Evolutionary conservation across 1,140 invertebrate genomes (phyloP), one percentile per base, ranked within the genome.

Genomic region (Apocrypta bakeri): DNA sequence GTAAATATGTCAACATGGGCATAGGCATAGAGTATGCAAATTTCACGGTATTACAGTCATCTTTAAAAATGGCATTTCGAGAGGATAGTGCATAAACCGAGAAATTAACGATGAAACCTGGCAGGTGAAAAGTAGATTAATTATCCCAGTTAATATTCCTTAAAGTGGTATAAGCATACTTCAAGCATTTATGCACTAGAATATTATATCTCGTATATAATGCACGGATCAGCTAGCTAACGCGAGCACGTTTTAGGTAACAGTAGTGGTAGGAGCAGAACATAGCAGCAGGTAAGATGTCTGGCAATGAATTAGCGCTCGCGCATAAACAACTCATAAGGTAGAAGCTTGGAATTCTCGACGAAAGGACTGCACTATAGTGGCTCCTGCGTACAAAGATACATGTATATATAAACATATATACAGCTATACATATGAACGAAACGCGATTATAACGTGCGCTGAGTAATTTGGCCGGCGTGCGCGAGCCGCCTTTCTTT

Each of bases 251-350:
- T 21, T 17, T 17, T n/a, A 6, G 64, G 9, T 4, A 37, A 9
- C 33, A 2, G 33, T 9, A 37, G 33, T 14, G 64, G 11, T n/a
- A 66, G 24, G 7, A 66, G 64, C 9, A 29, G 4, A 29, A 21
- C 64, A n/a, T n/a, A 27, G 8, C 33, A 37, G 0, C 25, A 56
- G 56, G 74, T 76, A 76, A 76, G 74, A 48, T 27, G 17, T 61
- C 31, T 63, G n/a, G 48, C 40, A 80, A 80, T 80, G 27, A 63
- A 80, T 80, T 63, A 80, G 27, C 31, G 69, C 29, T 21, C 31
- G 25, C 40, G 33, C 9, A 37, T 72, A 73, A 80, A 63, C 79
- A 80, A 63, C 21, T 73, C 68, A 40, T 72, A 80, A 63, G 33
- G 8, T 8, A n/a, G 27, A n/a, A 29, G 14, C 40, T 66, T 3